Conservation (phyloP, 2,888 invertebrate genomes). For the Lasioglossum lativentre region DNA sequence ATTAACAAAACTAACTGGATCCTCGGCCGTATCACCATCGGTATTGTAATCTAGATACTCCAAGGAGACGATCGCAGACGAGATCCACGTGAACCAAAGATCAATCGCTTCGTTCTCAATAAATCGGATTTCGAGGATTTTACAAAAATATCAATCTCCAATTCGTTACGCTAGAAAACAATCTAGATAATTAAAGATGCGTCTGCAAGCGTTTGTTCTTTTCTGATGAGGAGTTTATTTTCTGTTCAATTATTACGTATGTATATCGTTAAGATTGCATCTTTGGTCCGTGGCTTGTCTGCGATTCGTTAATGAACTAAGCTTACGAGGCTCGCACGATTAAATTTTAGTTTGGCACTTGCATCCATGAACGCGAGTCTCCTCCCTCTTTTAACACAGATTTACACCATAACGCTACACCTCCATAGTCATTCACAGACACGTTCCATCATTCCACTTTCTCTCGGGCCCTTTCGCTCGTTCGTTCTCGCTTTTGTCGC, state of each 20-base stretch:
- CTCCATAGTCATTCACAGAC: slow-evolving; percentile 23
- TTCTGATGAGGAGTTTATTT: neutral
- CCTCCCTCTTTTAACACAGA: neutral
- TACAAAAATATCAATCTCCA: neutral
- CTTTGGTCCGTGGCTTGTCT: neutral
- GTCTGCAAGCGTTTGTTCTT: neutral
- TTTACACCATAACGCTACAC: slow-evolving; percentile 41
- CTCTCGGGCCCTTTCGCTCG: slow-evolving; percentile 26
- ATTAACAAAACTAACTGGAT: slow-evolving; percentile 27
- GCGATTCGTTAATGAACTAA: slow-evolving; percentile 21
- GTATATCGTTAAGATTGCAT: neutral
- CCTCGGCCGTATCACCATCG: slow-evolving; percentile 17
- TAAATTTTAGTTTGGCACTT: slow-evolving; percentile 71
- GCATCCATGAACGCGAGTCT: slow-evolving; percentile 46
- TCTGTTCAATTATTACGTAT: neutral
- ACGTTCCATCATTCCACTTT: neutral
- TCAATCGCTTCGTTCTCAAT: neutral
- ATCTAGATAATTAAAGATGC: neutral
- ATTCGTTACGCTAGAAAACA: neutral
- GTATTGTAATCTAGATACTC: slow-evolving; percentile 33
- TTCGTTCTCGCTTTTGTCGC: slow-evolving; percentile 15
- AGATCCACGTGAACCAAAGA: neutral
- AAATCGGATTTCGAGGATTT: neutral
- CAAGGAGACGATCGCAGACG: slow-evolving; percentile 38
- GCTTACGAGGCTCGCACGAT: slow-evolving; percentile 49